Percentiles rank a stretch among this genome's conserved stretches.
Evolutionary conservation across 2,113 vertebrate genomes (phyloP).

Genomic region (Sturnus vulgaris): DNA sequence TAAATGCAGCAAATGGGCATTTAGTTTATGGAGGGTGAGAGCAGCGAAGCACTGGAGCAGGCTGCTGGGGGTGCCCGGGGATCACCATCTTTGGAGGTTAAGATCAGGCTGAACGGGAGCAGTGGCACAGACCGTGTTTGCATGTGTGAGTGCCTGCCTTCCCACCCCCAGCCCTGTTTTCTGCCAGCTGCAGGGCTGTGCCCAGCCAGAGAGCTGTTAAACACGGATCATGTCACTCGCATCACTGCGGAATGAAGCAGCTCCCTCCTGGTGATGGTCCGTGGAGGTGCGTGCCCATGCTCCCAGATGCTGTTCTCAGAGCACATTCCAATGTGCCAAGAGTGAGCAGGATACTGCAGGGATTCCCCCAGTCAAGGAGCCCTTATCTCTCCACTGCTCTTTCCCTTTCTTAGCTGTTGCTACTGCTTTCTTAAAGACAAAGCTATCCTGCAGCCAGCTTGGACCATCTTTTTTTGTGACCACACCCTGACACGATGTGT

Average conservation of each 20-base stretch:
- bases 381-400: background rate
- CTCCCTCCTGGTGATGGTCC: fast-evolving
- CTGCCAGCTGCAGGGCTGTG: background rate
- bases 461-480: background rate
- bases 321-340: fast-evolving
- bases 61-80: fast-evolving
- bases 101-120: background rate
- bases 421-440: background rate
- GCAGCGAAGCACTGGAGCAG: background rate
- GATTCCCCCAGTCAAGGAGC: background rate
- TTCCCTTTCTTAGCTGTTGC: background rate
- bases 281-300: fast-evolving
- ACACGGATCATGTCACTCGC: fast-evolving
- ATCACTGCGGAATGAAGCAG: background rate
- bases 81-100: background rate
- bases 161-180: background rate
- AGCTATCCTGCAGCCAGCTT: background rate
- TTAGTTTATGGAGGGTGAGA: background rate
- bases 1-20: background rate
- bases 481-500: fast-evolving
- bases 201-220: background rate
- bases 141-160: fast-evolving
- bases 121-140: fast-evolving
- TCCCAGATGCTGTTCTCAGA: background rate
- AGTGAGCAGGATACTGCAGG: fast-evolving